Evolutionary conservation across 2,113 vertebrate genomes (phyloP).

Genomic region (Orthonyx spaldingii): DNA sequence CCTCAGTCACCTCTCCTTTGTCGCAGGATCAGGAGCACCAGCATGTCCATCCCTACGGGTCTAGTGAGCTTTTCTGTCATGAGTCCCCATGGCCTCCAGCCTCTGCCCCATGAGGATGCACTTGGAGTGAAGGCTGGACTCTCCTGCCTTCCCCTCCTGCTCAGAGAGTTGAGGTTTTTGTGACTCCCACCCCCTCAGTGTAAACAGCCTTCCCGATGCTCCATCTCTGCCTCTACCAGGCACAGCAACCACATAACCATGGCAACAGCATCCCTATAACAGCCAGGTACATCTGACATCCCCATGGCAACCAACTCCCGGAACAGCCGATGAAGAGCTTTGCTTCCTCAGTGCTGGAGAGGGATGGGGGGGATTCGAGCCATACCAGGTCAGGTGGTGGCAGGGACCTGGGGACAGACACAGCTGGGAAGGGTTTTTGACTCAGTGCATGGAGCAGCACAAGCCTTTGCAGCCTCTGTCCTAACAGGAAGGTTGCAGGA

Average conservation of each 20-base stretch:
- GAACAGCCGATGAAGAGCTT: background rate
- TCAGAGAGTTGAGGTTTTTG: background rate
- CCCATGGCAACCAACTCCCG: background rate
- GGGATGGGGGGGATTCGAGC: background rate
- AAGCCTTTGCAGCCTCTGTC: background rate
- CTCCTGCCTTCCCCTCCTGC: background rate
- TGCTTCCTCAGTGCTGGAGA: background rate
- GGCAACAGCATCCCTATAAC: slow-evolving; percentile 44
- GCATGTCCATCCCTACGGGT: fast-evolving
- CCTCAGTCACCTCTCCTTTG: background rate
- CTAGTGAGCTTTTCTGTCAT: background rate
- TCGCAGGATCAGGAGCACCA: fast-evolving
- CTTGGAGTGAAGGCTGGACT: background rate
- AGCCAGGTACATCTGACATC: slow-evolving; percentile 59
- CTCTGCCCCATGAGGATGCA: fast-evolving
- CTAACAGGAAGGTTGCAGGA: background rate
- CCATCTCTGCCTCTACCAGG: background rate
- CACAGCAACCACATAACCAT: slow-evolving; percentile 14
- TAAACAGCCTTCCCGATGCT: background rate
- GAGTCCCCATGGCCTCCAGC: background rate
- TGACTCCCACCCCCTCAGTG: too few species aligned
- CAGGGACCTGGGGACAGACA: background rate
- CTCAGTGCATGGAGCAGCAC: fast-evolving
- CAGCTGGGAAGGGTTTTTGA: background rate
- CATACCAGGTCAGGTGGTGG: background rate